phyloP scores from a whole-genome alignment of 2,888 invertebrate species.

The Patella caerulea region DNA sequence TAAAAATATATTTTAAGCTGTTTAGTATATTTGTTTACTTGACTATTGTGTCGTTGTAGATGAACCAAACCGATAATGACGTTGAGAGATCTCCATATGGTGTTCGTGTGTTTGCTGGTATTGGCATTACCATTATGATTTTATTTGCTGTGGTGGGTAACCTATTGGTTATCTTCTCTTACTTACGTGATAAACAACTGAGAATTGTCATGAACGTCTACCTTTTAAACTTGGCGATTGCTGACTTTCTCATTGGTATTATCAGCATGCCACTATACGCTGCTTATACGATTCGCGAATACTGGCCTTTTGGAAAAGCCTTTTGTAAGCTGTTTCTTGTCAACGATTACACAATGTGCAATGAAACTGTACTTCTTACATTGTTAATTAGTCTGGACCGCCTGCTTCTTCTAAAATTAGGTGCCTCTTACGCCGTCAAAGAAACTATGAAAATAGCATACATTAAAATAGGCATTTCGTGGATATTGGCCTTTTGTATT shows the following conservation, averaged over 20 bases:
- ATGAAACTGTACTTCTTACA: constrained; percentile 28
- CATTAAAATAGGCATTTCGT: constrained; percentile 20
- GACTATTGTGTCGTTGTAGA: too few species aligned
- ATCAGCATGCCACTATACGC: constrained; percentile 30
- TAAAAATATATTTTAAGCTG: too few species aligned
- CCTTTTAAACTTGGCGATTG: constrained; percentile 23
- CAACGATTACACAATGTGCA: constrained; percentile 28
- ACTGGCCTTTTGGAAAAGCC: constrained; percentile 28
- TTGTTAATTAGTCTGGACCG: constrained; percentile 32
- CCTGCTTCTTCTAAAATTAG: constrained; percentile 21
- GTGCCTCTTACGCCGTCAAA: constrained; percentile 21
- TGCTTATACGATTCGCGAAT: constrained; percentile 21
- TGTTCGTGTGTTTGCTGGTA: constrained; percentile 8
- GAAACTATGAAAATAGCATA: constrained; percentile 17
- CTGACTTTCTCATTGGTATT: constrained; percentile 30
- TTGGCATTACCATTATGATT: constrained; percentile 10
- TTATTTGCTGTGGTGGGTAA: constrained; percentile 17
- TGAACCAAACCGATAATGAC: too few species aligned
- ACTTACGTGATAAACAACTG: constrained; percentile 24
- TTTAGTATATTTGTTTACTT: too few species aligned
- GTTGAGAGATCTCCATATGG: not conserved
- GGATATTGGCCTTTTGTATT: constrained; percentile 22
- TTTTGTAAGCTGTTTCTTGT: constrained; percentile 28
- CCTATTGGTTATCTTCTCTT: constrained; percentile 23
- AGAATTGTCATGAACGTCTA: constrained; percentile 26